Conservation (phyloP, 2,113 vertebrate genomes). For the Gnathonemus echidnorhynchus region DNA sequence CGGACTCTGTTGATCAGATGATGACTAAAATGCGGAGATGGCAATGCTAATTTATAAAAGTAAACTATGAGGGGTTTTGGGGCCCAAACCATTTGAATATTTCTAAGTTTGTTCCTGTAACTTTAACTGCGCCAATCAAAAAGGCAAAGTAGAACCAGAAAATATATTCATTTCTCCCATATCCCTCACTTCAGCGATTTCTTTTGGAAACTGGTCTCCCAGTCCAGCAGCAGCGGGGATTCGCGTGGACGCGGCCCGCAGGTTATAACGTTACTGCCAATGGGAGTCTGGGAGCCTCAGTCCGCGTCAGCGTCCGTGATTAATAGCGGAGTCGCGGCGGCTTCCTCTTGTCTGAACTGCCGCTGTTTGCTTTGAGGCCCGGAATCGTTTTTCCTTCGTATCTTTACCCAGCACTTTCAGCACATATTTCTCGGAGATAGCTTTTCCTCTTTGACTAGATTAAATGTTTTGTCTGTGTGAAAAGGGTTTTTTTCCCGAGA, state of each 20-base stretch:
- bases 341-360: neutral
- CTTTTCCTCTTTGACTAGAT: slow-evolving; percentile 39
- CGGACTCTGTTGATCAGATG: neutral
- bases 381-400: slow-evolving; percentile 24
- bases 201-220: neutral
- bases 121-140: neutral
- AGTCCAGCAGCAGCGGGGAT: neutral
- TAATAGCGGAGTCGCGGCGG: neutral
- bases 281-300: neutral
- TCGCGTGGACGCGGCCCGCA: neutral
- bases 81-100: neutral
- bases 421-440: slow-evolving; percentile 32
- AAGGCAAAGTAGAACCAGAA: neutral
- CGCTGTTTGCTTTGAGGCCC: slow-evolving; percentile 14
- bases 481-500: neutral
- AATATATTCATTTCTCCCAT: neutral
- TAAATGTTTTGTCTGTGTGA: slow-evolving; percentile 13
- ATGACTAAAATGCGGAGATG: neutral
- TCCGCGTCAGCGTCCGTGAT: neutral
- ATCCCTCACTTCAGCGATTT: neutral
- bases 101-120: neutral
- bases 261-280: neutral
- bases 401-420: slow-evolving; percentile 26
- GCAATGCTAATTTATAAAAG: neutral
- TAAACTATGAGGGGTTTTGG: neutral